These are phyloP conservation scores for Sisor rabdophorus DNA, from an alignment of 2,113 vertebrate genomes.

Conservation along the genomic window DNA sequence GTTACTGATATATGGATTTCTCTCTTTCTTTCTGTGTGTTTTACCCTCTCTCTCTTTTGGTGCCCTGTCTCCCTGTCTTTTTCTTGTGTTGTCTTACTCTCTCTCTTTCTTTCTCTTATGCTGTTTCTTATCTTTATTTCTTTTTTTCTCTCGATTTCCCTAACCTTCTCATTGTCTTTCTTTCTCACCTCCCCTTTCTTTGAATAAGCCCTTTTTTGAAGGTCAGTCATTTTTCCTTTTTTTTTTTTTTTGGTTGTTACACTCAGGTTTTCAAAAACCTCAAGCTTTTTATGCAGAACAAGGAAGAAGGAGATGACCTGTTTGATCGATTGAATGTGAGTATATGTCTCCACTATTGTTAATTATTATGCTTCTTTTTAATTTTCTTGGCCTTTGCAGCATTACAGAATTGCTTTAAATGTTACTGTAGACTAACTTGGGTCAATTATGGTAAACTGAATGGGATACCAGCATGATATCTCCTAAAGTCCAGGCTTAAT, in stretches of 20 bases:
- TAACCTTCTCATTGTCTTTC: no score
- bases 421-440: not conserved
- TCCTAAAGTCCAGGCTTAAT: not conserved
- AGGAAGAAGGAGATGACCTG: conserved; percentile 68
- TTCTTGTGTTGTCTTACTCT: no score
- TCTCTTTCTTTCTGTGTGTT: no score
- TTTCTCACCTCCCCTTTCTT: no score
- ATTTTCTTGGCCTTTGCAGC: not conserved
- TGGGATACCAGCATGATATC: conserved; percentile 18
- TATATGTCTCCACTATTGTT: not conserved
- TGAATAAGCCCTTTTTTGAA: no score
- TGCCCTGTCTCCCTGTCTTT: no score
- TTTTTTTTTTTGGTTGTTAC: conserved; percentile 25
- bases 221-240: no score
- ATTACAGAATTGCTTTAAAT: not conserved
- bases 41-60: no score
- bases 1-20: no score
- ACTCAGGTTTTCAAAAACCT: conserved; percentile 78
- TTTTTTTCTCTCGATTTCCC: no score
- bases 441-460: not conserved
- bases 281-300: conserved; percentile 72
- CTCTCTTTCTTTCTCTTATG: no score
- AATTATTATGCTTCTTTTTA: not conserved
- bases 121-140: no score
- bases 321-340: conserved; percentile 69